Evolutionary conservation across 1,140 invertebrate genomes (phyloP), one percentile per base, ranked within the genome.

Genomic region (Calliphora vicina): DNA sequence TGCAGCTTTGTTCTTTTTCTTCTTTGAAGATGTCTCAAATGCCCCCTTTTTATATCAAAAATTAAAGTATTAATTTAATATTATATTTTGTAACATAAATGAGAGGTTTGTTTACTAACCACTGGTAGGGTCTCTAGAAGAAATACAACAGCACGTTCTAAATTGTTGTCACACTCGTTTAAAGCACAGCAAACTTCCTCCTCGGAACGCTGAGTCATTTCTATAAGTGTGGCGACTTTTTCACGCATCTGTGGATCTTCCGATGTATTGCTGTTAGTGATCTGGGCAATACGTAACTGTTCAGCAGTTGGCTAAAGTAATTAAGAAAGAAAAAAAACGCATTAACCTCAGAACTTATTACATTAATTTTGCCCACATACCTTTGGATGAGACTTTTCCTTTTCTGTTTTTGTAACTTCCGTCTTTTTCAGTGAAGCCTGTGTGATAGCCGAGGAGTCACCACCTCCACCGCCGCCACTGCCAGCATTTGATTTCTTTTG

Each of bases 131-230:
- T 93, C 86, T 97, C 96, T n/a, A 96, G 91, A 29, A 97, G 92
- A 92, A 95, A 94, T 84, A 94, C 94, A 71, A 94, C 93, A 78
- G 97, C 96, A 85, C 93, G 91, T 86, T 94, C 93, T 83, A 95
- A 90, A 90, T 97, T 95, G 87, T 95, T 94, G 88, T 96, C 95
- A 86, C 94, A 95, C 90, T 96, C 95, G 88, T 96, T 95, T 17
- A 97, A 93, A 82, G 95, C 96, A 90, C 95, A 94, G 86, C 95
- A 94, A 42, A 96, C 95, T 89, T 96, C 95, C 87, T 96, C 96
- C 88, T 96, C 96, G 23, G 95, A 94, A 87, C 94, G 93, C 86
- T 94, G 92, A 50, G 96, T 96, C 91, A 95, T 94, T 86, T 96
- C 95, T 92, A 96, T 95, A 57, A 97, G 93, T 86, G 94, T 94